Base-by-base conservation (phyloP, 2,113 vertebrate genomes). In the Gnathonemus longibarbis region DNA sequence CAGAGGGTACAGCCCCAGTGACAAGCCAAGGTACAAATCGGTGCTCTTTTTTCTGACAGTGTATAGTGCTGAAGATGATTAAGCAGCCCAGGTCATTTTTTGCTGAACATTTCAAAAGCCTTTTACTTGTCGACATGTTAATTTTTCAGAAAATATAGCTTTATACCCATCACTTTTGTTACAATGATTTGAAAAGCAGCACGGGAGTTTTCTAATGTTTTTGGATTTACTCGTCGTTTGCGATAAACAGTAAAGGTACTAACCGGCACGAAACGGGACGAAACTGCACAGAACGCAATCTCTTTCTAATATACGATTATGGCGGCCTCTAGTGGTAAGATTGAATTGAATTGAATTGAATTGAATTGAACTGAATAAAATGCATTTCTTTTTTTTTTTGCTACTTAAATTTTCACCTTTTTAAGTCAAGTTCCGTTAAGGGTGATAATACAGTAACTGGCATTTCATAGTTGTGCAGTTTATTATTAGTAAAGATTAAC, bases 251-350 rank as follows among this genome's bases (percentile, higher is more conserved):
- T 27, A 31, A 31, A 27, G 10, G 27, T 66, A 27, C 9, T 11
- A 66, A 66, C 0, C 24, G 58, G n/a, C n/a, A 66, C 8, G 58
- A 66, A 66, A 66, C 10, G 1, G 27, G 10, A 70, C n/a, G 10
- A 31, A 3, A 66, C n/a, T 27, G n/a, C 70, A 31, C 31, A 15
- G 27, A 77, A 35, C 35, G 24, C 13, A 15, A 49, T 52, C 17
- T 49, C 45, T 49, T 49, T 9, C 11, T 70, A 48, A 74, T 52
- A 19, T 7, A 39, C 17, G 49, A 80, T 35, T 84, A 45, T 84
- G 77, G 74, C 74, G 39, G 6, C 74, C 88, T 56, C 88, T 56
- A 83, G 70, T 86, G 80, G 84, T 19, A 27, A 84, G 62, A 45
- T 27, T 84, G 77, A 70, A 70, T 27, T 84, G 89, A 70, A 70